Conservation (phyloP, 2,888 invertebrate species). For the Drosophila flavopinicola region DNA sequence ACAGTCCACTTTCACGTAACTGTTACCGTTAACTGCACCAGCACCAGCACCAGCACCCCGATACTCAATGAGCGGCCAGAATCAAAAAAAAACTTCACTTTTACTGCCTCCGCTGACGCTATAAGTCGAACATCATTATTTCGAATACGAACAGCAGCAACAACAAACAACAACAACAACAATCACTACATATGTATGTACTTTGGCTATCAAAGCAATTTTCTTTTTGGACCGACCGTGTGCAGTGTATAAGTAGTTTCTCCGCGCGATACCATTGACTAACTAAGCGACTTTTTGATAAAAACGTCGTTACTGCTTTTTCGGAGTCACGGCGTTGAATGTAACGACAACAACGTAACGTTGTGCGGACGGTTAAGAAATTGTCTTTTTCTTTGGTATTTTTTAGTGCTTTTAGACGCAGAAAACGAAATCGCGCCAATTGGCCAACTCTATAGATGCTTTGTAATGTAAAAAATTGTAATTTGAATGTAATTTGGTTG, state of each 20-base stretch:
- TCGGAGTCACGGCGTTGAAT: slow-evolving; percentile 38
- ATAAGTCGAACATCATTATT: slow-evolving; percentile 18
- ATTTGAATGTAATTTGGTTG: too few species aligned
- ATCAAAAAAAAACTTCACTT: slow-evolving; percentile 24
- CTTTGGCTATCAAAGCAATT: slow-evolving; percentile 14
- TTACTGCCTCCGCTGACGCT: slow-evolving; percentile 4
- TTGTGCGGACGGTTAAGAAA: not conserved
- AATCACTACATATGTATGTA: slow-evolving; percentile 3
- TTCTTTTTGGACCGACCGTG: slow-evolving; percentile 23
- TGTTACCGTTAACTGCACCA: slow-evolving; percentile 40
- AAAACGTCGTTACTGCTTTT: slow-evolving; percentile 49
- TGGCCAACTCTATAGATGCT: too few species aligned
- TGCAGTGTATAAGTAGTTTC: slow-evolving; percentile 58
- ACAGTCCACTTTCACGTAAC: slow-evolving; percentile 50
- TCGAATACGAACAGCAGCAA: slow-evolving; percentile 18
- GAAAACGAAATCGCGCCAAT: too few species aligned
- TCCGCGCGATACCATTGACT: slow-evolving; percentile 59
- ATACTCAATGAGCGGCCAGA: too few species aligned
- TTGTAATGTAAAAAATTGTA: too few species aligned
- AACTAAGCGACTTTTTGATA: slow-evolving; percentile 62
- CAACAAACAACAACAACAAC: slow-evolving; percentile 12
- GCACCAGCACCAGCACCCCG: too few species aligned
- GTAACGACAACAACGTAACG: slow-evolving; percentile 29
- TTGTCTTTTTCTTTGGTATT: slow-evolving; percentile 34
- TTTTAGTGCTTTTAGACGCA: slow-evolving; percentile 11